Conservation (phyloP, 1,140 invertebrate species). For the Drosophila navojoa region DNA sequence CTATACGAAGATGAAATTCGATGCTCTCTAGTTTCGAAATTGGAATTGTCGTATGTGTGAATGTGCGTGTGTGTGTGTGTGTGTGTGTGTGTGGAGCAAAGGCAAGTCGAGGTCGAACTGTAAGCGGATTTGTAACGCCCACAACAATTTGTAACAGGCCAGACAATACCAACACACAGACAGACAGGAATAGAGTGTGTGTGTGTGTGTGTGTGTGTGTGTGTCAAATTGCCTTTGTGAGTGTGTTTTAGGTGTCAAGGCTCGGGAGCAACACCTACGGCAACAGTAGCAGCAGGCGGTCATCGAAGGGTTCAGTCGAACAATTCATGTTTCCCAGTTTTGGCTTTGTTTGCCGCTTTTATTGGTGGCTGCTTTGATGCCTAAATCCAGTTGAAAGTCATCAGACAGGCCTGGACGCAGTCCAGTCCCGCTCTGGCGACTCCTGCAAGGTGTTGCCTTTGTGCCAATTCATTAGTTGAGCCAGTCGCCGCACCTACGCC, state of each 20-base stretch:
- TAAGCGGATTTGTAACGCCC: constrained; percentile 83
- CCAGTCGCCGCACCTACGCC: constrained; percentile 44
- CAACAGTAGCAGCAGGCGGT: constrained; percentile 47
- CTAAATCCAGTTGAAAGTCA: constrained; percentile 54
- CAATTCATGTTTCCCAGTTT: constrained; percentile 26
- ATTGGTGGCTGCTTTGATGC: constrained; percentile 65
- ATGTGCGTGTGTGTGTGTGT: constrained; percentile 3
- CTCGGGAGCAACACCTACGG: constrained; percentile 26
- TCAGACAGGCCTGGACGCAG: constrained; percentile 15
- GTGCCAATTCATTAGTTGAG: constrained; percentile 39
- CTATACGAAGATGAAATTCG: constrained; percentile 66
- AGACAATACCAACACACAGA: constrained; percentile 14
- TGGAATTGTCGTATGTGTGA: constrained; percentile 11
- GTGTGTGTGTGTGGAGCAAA: constrained; percentile 27
- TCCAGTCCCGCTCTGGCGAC: constrained; percentile 3
- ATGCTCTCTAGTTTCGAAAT: constrained; percentile 27
- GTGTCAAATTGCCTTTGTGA: constrained; percentile 15
- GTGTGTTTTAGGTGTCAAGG: constrained; percentile 49
- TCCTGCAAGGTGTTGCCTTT: constrained; percentile 59
- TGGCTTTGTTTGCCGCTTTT: constrained; percentile 63
- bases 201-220: background rate
- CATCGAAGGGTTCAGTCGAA: constrained; percentile 45
- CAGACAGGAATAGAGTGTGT: too few species aligned
- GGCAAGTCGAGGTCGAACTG: constrained; percentile 42
- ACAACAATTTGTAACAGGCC: constrained; percentile 83